These are phyloP conservation scores for Montifringilla adamsi DNA, from an alignment of 2,113 vertebrate species.

Conservation along the genomic window DNA sequence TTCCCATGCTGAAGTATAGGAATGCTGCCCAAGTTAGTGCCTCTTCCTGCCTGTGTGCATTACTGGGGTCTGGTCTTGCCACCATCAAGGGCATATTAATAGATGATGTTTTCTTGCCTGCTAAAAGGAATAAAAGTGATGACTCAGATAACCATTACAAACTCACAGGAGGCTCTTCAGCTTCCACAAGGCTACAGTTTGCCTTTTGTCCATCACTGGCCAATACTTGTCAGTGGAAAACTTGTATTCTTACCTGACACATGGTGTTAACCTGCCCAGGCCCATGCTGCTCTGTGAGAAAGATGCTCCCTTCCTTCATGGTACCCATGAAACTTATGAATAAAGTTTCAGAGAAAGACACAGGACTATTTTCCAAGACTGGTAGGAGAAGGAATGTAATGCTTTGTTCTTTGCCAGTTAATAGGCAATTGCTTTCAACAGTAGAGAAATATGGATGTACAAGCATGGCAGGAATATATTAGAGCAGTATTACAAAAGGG, in stretches of 20 bases:
- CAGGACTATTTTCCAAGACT: background rate
- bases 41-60: background rate
- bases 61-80: background rate
- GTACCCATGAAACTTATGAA: background rate
- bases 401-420: background rate
- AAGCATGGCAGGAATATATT: background rate
- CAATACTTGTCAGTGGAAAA: background rate
- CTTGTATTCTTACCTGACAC: background rate
- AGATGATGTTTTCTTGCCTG: background rate
- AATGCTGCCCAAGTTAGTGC: background rate
- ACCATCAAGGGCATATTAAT: background rate
- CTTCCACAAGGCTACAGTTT: background rate
- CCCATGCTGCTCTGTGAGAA: background rate
- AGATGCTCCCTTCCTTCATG: background rate
- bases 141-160: background rate
- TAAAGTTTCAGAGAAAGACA: background rate
- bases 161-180: background rate
- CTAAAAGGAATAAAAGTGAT: background rate
- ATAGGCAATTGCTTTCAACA: background rate
- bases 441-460: background rate
- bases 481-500: background rate
- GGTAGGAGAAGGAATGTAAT: background rate
- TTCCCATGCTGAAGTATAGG: background rate
- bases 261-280: background rate
- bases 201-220: background rate